phyloP scores from a whole-genome alignment of 2,888 invertebrate genomes.

The Drosophila paramelanica region DNA sequence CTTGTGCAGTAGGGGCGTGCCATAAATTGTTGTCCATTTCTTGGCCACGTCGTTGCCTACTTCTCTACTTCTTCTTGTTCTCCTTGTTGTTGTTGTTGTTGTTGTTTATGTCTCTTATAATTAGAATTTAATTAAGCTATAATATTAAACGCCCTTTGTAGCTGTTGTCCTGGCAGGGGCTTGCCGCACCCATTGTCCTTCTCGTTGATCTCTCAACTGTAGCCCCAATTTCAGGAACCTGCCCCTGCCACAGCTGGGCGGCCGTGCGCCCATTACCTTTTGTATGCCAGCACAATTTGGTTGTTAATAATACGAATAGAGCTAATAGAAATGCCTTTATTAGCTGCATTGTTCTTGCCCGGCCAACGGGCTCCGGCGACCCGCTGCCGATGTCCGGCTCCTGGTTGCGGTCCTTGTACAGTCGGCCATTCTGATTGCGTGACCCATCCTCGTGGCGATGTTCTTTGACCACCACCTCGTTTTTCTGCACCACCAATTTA shows the following conservation, averaged over 20 bases:
- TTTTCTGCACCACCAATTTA: constrained; percentile 67
- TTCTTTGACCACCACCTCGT: constrained; percentile 82
- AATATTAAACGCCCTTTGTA: constrained; percentile 53
- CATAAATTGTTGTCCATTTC: constrained; percentile 17
- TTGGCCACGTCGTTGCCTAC: constrained; percentile 27
- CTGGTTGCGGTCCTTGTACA: constrained; percentile 82
- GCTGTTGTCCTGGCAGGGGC: constrained; percentile 1
- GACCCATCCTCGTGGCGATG: constrained; percentile 84
- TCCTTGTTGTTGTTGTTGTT: constrained; percentile 9
- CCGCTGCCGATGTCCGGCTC: constrained; percentile 72
- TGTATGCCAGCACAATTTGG: constrained; percentile 18
- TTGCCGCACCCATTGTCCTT: constrained; percentile 5
- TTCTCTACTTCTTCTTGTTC: neutral
- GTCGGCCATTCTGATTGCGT: constrained; percentile 84
- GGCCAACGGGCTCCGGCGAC: constrained; percentile 2
- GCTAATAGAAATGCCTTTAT: constrained; percentile 71
- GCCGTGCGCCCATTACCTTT: constrained; percentile 15
- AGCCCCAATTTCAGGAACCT: neutral
- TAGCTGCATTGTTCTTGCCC: constrained; percentile 46
- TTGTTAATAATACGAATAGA: constrained; percentile 61
- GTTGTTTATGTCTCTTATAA: constrained; percentile 46
- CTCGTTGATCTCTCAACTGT: constrained; percentile 18
- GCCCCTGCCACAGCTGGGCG: neutral
- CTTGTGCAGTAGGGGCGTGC: neutral
- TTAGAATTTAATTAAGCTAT: constrained; percentile 74